Conservation (phyloP, 2,797 vertebrate genomes). For the Myiothlypis coronata region DNA sequence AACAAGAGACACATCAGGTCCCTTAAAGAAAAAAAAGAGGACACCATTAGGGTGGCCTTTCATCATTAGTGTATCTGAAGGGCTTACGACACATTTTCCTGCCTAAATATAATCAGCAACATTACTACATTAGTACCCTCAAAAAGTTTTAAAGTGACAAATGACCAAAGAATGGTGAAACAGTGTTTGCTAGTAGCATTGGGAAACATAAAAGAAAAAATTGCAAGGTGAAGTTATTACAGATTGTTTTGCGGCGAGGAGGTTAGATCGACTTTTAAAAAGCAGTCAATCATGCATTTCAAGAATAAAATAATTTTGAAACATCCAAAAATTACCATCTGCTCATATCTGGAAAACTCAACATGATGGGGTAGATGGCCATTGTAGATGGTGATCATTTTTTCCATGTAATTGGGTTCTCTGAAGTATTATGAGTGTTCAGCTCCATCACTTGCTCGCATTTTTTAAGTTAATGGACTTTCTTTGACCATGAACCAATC, state of each 20-base stretch:
- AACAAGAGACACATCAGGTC: slow-evolving; percentile 11
- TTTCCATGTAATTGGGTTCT: not conserved
- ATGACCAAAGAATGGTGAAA: not conserved
- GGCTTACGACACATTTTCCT: not conserved
- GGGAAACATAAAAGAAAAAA: not conserved
- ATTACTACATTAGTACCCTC: not conserved
- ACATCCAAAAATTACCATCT: not conserved
- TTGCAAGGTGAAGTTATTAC: not conserved
- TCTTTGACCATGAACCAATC: not conserved
- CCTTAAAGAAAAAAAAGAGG: not conserved
- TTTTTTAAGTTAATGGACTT: not conserved
- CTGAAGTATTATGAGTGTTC: not conserved
- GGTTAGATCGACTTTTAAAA: not conserved
- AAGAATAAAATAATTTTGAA: not conserved
- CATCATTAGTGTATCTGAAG: not conserved
- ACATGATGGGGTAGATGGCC: not conserved
- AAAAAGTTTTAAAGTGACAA: not conserved
- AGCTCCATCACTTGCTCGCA: not conserved
- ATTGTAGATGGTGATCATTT: not conserved
- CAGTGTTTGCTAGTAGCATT: not conserved
- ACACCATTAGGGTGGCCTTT: not conserved
- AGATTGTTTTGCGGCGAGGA: not conserved
- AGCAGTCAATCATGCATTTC: not conserved
- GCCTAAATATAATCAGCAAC: not conserved
- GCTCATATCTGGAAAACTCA: not conserved